phyloP scores from a whole-genome alignment of 2,113 vertebrate genomes.

The Microcebus jonahi region DNA sequence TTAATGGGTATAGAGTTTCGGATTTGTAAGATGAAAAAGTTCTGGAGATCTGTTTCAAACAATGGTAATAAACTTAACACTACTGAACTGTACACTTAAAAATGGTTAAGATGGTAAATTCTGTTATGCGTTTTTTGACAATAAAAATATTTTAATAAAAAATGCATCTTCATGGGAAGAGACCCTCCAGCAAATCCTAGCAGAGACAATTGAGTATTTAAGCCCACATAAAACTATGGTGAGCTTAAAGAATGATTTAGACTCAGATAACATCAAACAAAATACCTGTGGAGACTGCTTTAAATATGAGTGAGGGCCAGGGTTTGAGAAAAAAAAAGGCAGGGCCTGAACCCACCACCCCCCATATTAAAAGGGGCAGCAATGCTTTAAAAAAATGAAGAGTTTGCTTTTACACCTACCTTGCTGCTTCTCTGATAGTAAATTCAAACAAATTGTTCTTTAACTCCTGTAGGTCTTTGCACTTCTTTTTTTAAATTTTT shows the following conservation, averaged over 20 bases:
- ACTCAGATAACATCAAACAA: background rate
- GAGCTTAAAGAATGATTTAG: background rate
- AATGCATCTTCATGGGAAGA: background rate
- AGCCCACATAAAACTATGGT: background rate
- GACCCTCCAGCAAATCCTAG: background rate
- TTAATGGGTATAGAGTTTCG: background rate
- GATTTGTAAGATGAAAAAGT: background rate
- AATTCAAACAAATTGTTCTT: conserved; percentile 93
- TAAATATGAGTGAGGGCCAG: no score
- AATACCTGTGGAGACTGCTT: background rate
- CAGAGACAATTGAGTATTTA: background rate
- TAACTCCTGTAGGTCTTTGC: conserved; percentile 88
- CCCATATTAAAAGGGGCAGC: background rate
- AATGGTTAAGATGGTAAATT: background rate
- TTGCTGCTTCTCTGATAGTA: conserved; percentile 93
- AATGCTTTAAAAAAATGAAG: background rate
- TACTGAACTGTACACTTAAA: background rate
- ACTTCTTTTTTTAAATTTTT: no score
- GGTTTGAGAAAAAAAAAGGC: background rate
- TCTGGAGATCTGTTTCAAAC: background rate
- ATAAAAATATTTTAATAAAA: background rate
- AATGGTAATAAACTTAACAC: background rate
- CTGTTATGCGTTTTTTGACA: background rate
- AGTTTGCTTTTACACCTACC: conserved; percentile 83
- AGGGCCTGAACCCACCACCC: background rate